phyloP scores from a whole-genome alignment of 2,113 vertebrate genomes.

The Abramis brama region DNA sequence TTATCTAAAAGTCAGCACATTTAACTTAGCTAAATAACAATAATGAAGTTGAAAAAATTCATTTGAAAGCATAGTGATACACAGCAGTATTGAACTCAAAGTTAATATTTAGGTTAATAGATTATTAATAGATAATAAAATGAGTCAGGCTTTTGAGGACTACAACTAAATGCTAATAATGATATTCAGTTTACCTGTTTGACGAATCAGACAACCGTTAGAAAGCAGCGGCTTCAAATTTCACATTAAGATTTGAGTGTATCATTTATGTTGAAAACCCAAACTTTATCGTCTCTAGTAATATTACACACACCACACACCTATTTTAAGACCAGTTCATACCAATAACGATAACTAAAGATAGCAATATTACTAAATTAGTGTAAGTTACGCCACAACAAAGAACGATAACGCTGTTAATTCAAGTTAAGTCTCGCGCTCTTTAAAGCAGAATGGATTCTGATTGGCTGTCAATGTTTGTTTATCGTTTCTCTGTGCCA shows the following conservation, averaged over 20 bases:
- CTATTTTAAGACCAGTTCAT: neutral
- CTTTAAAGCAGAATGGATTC: neutral
- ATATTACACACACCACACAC: neutral
- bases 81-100: too few relatives aligned
- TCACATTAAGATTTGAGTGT: too few relatives aligned
- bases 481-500: neutral
- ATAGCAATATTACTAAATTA: neutral
- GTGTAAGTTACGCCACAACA: neutral
- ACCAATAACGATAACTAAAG: neutral
- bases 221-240: neutral
- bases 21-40: too few relatives aligned
- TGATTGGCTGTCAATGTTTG: neutral
- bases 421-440: neutral
- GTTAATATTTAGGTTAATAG: too few relatives aligned
- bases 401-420: neutral
- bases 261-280: neutral
- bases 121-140: too few relatives aligned
- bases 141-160: neutral
- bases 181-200: neutral
- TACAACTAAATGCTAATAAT: neutral
- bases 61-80: too few relatives aligned
- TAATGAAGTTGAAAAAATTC: too few relatives aligned
- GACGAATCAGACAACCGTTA: neutral
- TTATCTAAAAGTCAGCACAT: too few relatives aligned
- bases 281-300: neutral